Evolutionary conservation across 2,888 invertebrate species (phyloP).

Genomic region (Lepeophtheirus nordmannii): DNA sequence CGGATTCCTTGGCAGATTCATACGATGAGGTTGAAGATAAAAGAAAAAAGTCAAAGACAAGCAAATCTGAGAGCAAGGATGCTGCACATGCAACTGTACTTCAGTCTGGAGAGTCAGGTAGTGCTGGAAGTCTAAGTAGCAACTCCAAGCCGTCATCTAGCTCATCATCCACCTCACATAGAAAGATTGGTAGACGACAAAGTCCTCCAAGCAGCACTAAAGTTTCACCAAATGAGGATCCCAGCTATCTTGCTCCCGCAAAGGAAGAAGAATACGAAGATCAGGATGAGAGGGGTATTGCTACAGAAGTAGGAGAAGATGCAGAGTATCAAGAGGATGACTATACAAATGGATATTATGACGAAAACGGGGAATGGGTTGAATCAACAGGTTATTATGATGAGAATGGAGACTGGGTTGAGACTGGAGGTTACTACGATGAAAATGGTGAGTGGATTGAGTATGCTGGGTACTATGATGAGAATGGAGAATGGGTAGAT

Average conservation of each 20-base stretch:
- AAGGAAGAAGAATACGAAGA: slow-evolving; percentile 21
- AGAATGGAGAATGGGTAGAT: slow-evolving; percentile 23
- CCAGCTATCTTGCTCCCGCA: not conserved
- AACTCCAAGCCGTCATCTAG: not conserved
- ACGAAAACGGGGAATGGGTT: slow-evolving; percentile 23
- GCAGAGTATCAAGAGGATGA: not conserved
- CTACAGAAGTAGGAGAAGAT: not conserved
- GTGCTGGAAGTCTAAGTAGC: not conserved
- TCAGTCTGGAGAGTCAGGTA: not conserved
- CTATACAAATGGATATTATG: slow-evolving; percentile 15
- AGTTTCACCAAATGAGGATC: slow-evolving; percentile 10
- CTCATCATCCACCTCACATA: not conserved
- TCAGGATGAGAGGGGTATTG: not conserved
- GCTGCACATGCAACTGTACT: not conserved
- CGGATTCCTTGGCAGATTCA: slow-evolving; percentile 8
- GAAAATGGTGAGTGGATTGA: slow-evolving; percentile 22
- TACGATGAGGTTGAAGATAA: not conserved
- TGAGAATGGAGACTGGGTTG: slow-evolving; percentile 24
- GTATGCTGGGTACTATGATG: slow-evolving; percentile 22
- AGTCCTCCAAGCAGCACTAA: slow-evolving; percentile 8
- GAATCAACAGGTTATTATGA: slow-evolving; percentile 21
- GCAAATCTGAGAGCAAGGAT: not conserved
- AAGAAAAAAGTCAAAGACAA: not conserved
- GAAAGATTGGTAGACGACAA: not conserved
- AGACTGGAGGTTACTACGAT: slow-evolving; percentile 23